Base-by-base conservation (phyloP, 1,140 invertebrate genomes). In the Eurytemora carolleeae region DNA sequence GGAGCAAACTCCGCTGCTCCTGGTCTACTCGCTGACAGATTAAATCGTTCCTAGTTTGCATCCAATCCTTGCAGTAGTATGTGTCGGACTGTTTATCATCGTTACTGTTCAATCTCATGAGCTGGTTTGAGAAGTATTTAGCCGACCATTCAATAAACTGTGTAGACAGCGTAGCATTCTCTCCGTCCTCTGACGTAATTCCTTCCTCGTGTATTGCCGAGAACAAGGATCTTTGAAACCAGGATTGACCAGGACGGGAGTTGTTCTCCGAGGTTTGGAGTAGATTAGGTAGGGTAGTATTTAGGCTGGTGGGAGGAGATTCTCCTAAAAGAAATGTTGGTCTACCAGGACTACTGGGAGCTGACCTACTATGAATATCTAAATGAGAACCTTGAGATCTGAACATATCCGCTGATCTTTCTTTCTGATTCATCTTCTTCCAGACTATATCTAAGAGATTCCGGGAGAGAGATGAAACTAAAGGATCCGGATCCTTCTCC, bases 81-180 rank as follows among this genome's bases (percentile, higher is more conserved):
- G 17, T 21, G 2, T 20, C 18, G 1, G 60, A 62, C 55, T 62
- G 53, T 17, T 16, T n/a, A 57, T 62, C 60, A 25, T 19, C 19
- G 2, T 56, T 17, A 7, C n/a, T n/a, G n/a, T 44, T 44, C 31
- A 44, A n/a, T 7, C 7, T 44, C 60, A 62, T 62, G 12, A 62
- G 53, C 3, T 55, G 44, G n/a, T 58, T 62, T 19, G 60, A 55
- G 24, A 62, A 62, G 24, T 62, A 62, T 18, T 16, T 62, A 16
- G 60, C 21, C 23, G 60, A 62, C 60, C 60, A 62, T 7, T 53
- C 53, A 17, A 62, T 17, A 25, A 62, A 62, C 22, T 62, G 52
- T 12, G 60, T 62, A 1, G 24, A 24, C n/a, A 44, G 7, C 7
- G 31, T n/a, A 44, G 7, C n/a, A 15, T 24, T 19, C 3, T 57